These are phyloP conservation scores for Hippoglossus hippoglossus DNA, from an alignment of 2,797 vertebrate species.

Conservation along the genomic window DNA sequence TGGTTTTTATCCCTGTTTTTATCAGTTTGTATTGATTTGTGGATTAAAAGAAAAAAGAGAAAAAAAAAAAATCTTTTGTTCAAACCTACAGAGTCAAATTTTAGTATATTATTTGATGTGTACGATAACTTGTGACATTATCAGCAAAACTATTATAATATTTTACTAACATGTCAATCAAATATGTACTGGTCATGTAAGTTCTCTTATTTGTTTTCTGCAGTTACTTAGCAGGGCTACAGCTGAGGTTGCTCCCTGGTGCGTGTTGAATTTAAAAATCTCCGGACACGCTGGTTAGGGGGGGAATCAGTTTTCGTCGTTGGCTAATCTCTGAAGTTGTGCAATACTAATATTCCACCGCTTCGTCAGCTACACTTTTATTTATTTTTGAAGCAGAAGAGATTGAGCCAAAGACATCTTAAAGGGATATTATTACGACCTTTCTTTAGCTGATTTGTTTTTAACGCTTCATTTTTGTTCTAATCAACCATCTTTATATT, in stretches of 20 bases:
- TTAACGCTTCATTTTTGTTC: conserved; percentile 3
- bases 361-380: conserved; percentile 59
- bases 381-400: conserved; percentile 67
- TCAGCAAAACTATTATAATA: conserved; percentile 89
- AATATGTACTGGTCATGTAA: conserved; percentile 78
- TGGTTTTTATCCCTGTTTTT: conserved; percentile 81
- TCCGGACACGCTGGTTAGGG: conserved; percentile 9
- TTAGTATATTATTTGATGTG: conserved; percentile 96
- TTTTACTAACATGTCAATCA: conserved; percentile 92
- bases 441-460: not conserved
- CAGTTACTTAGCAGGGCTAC: conserved; percentile 61
- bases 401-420: conserved; percentile 74
- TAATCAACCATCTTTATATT: conserved; percentile 13
- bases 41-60: conserved; percentile 35
- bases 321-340: conserved; percentile 76
- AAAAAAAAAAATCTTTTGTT: conserved; percentile 74
- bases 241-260: conserved; percentile 78
- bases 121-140: conserved; percentile 96
- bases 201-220: conserved; percentile 36
- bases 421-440: conserved; percentile 53
- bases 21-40: conserved; percentile 87
- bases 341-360: conserved; percentile 76
- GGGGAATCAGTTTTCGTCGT: conserved; percentile 28
- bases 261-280: conserved; percentile 30
- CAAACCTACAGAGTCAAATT: conserved; percentile 84